Conservation (phyloP, 2,113 vertebrate species). For the Dasypus novemcinctus region DNA sequence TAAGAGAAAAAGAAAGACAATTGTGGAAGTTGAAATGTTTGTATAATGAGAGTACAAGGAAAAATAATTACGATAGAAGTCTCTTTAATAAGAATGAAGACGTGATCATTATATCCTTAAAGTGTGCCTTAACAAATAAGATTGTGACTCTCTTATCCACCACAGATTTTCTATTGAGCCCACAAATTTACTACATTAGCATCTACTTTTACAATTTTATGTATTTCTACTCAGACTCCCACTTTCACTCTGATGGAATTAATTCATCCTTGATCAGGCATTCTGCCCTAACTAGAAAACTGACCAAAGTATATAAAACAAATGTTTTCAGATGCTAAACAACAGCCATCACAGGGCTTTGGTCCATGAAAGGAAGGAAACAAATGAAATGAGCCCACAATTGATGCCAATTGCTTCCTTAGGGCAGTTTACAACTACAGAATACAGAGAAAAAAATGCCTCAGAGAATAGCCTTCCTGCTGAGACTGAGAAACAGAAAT, state of each 20-base stretch:
- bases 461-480: neutral
- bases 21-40: neutral
- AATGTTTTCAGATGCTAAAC: neutral
- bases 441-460: neutral
- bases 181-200: neutral
- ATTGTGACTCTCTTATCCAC: neutral
- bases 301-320: neutral
- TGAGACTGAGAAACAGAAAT: neutral
- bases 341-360: neutral
- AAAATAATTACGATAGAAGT: conserved; percentile 1
- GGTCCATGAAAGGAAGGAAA: neutral
- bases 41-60: neutral
- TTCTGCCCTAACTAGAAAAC: neutral
- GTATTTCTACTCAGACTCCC: neutral
- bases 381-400: neutral
- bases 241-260: neutral
- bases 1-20: neutral
- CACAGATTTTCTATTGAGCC: neutral
- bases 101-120: neutral
- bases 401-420: neutral
- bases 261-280: neutral
- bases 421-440: neutral
- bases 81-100: neutral
- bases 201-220: neutral
- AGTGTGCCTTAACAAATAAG: conserved; percentile 7